Percentiles rank a stretch among this genome's conserved stretches.
These are phyloP conservation scores for Psilopsiagon aurifrons DNA, from an alignment of 2,113 vertebrate species.

Conservation along the genomic window DNA sequence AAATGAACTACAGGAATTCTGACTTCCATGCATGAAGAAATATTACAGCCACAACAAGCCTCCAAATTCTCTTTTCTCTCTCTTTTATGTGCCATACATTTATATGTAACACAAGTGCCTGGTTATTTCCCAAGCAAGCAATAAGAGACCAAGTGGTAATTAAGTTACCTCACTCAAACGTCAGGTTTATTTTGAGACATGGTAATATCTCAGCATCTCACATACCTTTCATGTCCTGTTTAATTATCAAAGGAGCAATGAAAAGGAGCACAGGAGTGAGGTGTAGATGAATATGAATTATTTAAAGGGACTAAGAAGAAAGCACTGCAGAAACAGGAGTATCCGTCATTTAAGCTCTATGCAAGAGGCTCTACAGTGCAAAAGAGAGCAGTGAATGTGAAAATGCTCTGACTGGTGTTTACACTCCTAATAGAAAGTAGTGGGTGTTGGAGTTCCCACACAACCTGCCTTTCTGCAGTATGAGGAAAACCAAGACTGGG, in stretches of 20 bases:
- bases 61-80: not conserved
- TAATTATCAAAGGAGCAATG: slow-evolving; percentile 52
- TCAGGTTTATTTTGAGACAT: not conserved
- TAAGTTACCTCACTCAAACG: not conserved
- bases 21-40: not conserved
- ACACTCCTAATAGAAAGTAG: not conserved
- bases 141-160: not conserved
- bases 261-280: not conserved
- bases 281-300: slow-evolving; percentile 38
- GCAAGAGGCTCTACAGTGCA: not conserved
- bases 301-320: not conserved
- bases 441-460: not conserved
- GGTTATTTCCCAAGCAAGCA: slow-evolving; percentile 21
- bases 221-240: not conserved
- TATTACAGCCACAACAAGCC: not conserved
- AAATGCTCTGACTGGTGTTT: not conserved
- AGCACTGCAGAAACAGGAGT: not conserved
- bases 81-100: not conserved
- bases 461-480: not conserved
- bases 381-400: not conserved
- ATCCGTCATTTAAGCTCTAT: slow-evolving; percentile 14
- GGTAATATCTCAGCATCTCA: not conserved
- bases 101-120: not conserved
- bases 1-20: not conserved
- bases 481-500: not conserved